Evolutionary conservation across 2,888 invertebrate species (phyloP).

Genomic region (Agrochola circellaris): DNA sequence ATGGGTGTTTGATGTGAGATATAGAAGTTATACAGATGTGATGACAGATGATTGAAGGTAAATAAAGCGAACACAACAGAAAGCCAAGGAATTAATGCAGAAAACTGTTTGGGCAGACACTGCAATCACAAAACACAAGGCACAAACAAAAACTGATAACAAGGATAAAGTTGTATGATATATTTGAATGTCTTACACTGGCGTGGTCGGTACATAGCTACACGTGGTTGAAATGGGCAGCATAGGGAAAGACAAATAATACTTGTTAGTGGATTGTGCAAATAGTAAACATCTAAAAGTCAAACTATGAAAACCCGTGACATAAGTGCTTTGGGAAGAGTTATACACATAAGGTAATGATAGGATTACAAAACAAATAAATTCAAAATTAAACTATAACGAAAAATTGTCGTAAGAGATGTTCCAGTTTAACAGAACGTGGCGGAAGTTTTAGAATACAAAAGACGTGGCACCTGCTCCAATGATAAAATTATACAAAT

Average conservation of each 20-base stretch:
- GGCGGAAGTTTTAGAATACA: slow-evolving; percentile 35
- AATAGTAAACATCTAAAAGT: slow-evolving; percentile 60
- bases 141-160: slow-evolving; percentile 61
- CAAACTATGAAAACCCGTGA: slow-evolving; percentile 56
- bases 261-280: slow-evolving; percentile 81
- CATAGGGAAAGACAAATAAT: slow-evolving; percentile 84
- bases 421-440: slow-evolving; percentile 81
- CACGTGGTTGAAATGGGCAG: slow-evolving; percentile 86
- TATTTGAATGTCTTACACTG: slow-evolving; percentile 91
- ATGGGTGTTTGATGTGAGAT: slow-evolving; percentile 52
- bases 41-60: slow-evolving; percentile 55
- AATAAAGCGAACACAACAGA: slow-evolving; percentile 64
- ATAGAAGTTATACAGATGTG: slow-evolving; percentile 45
- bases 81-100: slow-evolving; percentile 61
- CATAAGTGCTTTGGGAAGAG: slow-evolving; percentile 56
- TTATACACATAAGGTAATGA: slow-evolving; percentile 60
- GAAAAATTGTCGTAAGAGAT: slow-evolving; percentile 86
- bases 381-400: slow-evolving; percentile 61
- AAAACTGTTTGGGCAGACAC: slow-evolving; percentile 56
- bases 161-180: slow-evolving; percentile 63
- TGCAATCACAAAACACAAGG: slow-evolving; percentile 66
- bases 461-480: slow-evolving; percentile 55
- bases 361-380: slow-evolving; percentile 59
- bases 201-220: slow-evolving; percentile 91
- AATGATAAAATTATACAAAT: slow-evolving; percentile 48